Conservation (phyloP, 2,797 vertebrate genomes). For the Sebastes oblongus region DNA sequence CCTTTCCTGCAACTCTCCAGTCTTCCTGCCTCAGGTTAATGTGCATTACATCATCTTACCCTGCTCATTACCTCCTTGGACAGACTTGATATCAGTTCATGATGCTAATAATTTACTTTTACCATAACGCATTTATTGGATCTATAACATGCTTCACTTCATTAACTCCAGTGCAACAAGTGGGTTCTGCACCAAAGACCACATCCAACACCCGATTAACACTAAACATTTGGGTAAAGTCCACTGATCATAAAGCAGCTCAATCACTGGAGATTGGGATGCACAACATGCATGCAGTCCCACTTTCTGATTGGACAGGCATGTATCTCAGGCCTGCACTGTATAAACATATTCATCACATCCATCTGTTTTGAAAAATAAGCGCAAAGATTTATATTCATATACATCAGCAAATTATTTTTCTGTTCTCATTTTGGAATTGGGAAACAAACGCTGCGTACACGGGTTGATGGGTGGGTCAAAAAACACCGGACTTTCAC, state of each 20-base stretch:
- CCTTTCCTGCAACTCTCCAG: background rate
- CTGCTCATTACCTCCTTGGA: background rate
- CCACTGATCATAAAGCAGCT: background rate
- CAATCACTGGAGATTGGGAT: background rate
- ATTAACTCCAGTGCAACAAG: too few species aligned
- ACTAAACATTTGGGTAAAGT: rapidly evolving
- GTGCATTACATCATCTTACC: background rate
- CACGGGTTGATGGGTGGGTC: too few species aligned
- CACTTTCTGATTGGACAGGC: too few species aligned
- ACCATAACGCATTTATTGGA: background rate
- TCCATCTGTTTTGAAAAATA: too few species aligned
- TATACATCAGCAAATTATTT: too few species aligned
- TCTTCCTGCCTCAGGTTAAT: background rate
- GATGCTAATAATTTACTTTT: background rate
- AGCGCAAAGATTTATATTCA: too few species aligned
- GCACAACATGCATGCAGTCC: background rate
- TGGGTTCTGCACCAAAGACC: background rate
- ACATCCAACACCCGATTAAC: background rate
- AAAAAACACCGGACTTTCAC: too few species aligned
- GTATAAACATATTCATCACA: too few species aligned
- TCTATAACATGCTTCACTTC: too few species aligned
- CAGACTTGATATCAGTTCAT: background rate
- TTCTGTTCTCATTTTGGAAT: too few species aligned
- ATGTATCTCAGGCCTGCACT: too few species aligned
- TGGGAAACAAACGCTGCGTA: too few species aligned